Percentiles rank a stretch among this genome's conserved stretches.
Conservation (phyloP, 2,113 vertebrate species). For the Crotalus tigris region DNA sequence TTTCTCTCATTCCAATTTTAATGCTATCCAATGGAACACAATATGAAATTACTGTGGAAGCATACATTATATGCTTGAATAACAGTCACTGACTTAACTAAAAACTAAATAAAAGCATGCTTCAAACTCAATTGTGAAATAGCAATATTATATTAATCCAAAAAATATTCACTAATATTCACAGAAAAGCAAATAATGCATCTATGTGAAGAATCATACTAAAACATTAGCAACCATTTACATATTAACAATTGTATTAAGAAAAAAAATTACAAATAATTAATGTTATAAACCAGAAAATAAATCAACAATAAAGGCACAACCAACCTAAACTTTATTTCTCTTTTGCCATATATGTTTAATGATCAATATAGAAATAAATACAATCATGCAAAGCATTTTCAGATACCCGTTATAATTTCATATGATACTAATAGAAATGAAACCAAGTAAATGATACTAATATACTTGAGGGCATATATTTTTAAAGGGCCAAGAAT, state of each 20-base stretch:
- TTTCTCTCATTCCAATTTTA: constrained; percentile 4
- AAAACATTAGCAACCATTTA: background rate
- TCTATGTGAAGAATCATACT: background rate
- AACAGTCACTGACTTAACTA: background rate
- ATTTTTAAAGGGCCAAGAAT: background rate
- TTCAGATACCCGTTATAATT: background rate
- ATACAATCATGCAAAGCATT: background rate
- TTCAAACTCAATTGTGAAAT: background rate
- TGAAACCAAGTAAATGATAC: background rate
- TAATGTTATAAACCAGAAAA: background rate
- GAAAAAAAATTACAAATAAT: background rate
- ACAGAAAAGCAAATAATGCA: background rate
- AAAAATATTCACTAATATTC: background rate
- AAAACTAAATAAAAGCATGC: background rate
- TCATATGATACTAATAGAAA: background rate
- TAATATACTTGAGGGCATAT: background rate
- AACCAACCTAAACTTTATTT: background rate
- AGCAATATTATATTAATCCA: background rate
- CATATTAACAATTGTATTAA: background rate
- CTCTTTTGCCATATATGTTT: background rate
- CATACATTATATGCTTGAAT: background rate
- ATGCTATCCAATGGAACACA: background rate
- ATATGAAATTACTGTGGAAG: background rate
- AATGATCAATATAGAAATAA: background rate
- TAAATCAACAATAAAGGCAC: background rate